These are phyloP conservation scores for Cynopterus sphinx DNA, from an alignment of 2,797 vertebrate genomes.

Conservation along the genomic window DNA sequence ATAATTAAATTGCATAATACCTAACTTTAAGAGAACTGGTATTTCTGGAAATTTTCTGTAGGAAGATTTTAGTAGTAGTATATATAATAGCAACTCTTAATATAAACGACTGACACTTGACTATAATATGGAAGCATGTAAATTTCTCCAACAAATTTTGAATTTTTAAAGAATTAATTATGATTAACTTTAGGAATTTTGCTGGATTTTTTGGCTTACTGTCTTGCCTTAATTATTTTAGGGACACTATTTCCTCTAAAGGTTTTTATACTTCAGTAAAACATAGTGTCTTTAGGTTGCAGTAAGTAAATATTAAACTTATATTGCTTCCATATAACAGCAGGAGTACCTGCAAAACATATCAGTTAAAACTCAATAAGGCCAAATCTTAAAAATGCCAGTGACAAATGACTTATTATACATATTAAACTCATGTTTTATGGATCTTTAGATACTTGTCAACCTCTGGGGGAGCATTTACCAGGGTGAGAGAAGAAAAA, in stretches of 20 bases:
- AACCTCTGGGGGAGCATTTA: constrained; percentile 36
- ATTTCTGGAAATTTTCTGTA: neutral
- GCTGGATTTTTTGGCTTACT: constrained; percentile 42
- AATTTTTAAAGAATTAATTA: constrained; percentile 42
- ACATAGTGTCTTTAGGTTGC: constrained; percentile 36
- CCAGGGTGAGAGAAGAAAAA: neutral
- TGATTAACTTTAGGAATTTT: constrained; percentile 37
- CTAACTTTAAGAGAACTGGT: constrained; percentile 35
- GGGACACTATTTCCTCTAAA: neutral
- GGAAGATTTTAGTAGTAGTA: neutral
- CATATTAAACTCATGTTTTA: constrained; percentile 63
- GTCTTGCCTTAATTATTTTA: constrained; percentile 40
- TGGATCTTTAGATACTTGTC: constrained; percentile 59
- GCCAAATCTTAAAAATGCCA: constrained; percentile 64
- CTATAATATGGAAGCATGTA: neutral
- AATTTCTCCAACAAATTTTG: constrained; percentile 5
- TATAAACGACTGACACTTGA: neutral
- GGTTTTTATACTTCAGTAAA: constrained; percentile 22
- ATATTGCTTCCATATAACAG: constrained; percentile 51
- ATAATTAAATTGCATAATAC: neutral
- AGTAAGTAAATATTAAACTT: constrained; percentile 35
- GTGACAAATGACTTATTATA: constrained; percentile 59
- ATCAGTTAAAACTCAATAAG: constrained; percentile 68
- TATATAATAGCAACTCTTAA: neutral
- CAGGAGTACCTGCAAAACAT: constrained; percentile 50